A percentile compares a stretch with the other conserved stretches of the same genome.
phyloP scores from a whole-genome alignment of 2,113 vertebrate genomes.

The Sturnira hondurensis region DNA sequence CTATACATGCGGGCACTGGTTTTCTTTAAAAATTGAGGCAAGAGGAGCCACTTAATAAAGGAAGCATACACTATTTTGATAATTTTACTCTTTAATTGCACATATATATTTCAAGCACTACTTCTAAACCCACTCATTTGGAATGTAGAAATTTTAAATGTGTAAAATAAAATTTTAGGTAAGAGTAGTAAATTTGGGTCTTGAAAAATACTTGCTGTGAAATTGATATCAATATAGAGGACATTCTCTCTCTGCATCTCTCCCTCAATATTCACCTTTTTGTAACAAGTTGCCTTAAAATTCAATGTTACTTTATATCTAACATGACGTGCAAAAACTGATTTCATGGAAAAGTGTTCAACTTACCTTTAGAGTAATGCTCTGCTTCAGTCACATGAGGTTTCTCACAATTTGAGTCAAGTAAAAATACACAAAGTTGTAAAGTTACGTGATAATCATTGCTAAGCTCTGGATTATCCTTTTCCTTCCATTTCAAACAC shows the following conservation, averaged over 20 bases:
- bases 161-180: neutral
- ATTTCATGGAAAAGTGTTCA: no score
- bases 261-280: neutral
- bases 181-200: neutral
- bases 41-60: neutral
- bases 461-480: neutral
- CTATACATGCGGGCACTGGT: rapidly evolving
- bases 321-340: neutral
- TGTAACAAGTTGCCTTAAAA: neutral
- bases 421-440: neutral
- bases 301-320: neutral
- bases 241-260: neutral
- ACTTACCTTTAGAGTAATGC: neutral
- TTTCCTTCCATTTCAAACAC: neutral
- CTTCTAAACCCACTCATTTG: conserved; percentile 40
- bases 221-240: neutral
- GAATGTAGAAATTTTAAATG: neutral
- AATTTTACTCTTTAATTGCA: neutral
- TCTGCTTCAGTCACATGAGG: neutral
- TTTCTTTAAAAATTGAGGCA: neutral
- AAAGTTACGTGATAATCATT: no score
- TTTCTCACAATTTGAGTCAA: neutral
- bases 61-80: neutral
- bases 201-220: neutral
- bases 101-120: neutral